A percentile compares a stretch with the other conserved stretches of the same genome.
These are phyloP conservation scores for Phalera bucephala DNA, from an alignment of 2,888 invertebrate species.

Conservation along the genomic window DNA sequence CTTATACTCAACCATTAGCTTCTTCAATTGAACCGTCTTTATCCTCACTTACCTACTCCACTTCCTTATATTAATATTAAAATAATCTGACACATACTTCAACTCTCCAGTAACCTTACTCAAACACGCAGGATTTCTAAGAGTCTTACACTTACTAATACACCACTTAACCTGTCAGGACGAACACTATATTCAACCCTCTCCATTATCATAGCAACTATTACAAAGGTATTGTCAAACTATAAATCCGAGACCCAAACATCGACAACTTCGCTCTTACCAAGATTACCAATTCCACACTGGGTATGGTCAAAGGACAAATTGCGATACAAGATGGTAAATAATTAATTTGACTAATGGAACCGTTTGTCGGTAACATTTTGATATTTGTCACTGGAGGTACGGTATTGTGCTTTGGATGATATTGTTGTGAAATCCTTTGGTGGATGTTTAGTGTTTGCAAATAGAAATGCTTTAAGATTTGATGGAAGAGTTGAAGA, in stretches of 20 bases:
- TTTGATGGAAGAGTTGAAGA: too few relatives aligned
- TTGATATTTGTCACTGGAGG: conserved; percentile 61
- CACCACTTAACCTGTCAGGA: not conserved
- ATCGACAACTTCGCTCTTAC: conserved; percentile 66
- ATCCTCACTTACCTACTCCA: too few relatives aligned
- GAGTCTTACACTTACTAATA: not conserved
- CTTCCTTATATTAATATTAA: too few relatives aligned
- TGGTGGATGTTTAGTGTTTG: not conserved
- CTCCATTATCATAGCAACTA: conserved; percentile 28
- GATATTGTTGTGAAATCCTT: not conserved
- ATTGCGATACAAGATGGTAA: conserved; percentile 64
- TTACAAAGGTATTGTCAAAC: conserved; percentile 25
- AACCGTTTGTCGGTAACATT: conserved; percentile 60
- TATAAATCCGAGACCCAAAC: conserved; percentile 29
- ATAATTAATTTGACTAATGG: conserved; percentile 82
- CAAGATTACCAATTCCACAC: conserved; percentile 64
- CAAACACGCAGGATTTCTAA: too few relatives aligned
- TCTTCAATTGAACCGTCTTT: too few relatives aligned
- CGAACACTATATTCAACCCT: not conserved
- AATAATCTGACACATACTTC: too few relatives aligned
- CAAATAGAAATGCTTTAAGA: too few relatives aligned
- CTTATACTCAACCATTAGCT: too few relatives aligned
- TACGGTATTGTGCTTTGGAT: not conserved
- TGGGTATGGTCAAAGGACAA: conserved; percentile 70
- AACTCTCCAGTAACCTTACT: too few relatives aligned